Evolutionary conservation across 2,113 vertebrate species (phyloP), one percentile per base, ranked within the genome.

Genomic region (Illadopsis cleaveri): DNA sequence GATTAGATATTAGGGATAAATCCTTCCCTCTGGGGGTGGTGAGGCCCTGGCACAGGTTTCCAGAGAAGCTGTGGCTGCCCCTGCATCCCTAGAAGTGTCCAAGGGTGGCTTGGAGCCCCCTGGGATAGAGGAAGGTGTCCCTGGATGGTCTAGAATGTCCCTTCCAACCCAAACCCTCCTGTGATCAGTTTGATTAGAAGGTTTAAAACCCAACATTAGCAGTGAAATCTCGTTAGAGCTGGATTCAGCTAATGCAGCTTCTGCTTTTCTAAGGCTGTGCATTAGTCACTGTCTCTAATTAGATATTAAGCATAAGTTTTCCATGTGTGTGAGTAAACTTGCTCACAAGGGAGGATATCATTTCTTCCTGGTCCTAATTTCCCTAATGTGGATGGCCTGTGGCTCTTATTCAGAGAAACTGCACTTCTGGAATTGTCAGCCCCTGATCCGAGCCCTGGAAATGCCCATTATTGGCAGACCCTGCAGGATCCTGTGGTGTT

Each of bases 231-330:
- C 9, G 11, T 96, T 86, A 58, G 15, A 61, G 81, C 91, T 95
- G 69, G 47, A 24, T 92, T 21, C 86, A 90, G 31, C 48, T 68
- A 50, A 57, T 79, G 93, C 81, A 96, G 92, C 80, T 95, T 93
- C 90, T 97, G 96, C 91, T 97, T 94, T 53, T 84, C 88, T 71
- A 5, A 89, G 85, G 69, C 89, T 89, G 61, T 0, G 2, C 44
- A 33, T 96, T 96, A 97, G 92, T 96, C 96, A 96, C 85, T 81
- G 88, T 68, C 92, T 93, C 93, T 96, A 96, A 96, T 97, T 97
- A 96, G 95, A 79, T 94, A 94, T 90, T 95, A 86, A 96, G 76
- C 88, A 6, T 93, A 81, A 93, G 90, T 95, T 97, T 96, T 95
- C 93, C 96, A 1, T 94, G 65, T 95, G 79, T 4, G 1, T 97